phyloP scores from a whole-genome alignment of 2,797 vertebrate species.

The Chromobotia macracanthus region DNA sequence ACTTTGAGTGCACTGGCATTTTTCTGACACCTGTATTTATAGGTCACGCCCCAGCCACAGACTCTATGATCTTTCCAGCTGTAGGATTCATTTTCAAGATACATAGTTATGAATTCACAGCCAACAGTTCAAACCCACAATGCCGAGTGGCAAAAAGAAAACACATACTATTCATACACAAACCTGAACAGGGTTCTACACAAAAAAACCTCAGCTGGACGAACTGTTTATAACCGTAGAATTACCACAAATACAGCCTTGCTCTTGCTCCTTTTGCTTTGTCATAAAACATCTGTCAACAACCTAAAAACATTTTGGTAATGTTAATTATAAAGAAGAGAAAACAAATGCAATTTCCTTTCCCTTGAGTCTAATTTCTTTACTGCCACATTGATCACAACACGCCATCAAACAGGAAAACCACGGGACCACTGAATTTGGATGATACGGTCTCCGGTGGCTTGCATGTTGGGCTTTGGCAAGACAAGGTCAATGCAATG shows the following conservation, averaged over 20 bases:
- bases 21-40: constrained; percentile 52
- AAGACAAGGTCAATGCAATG: constrained; percentile 26
- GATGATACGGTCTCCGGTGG: constrained; percentile 41
- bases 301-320: not conserved
- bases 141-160: constrained; percentile 15
- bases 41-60: constrained; percentile 40
- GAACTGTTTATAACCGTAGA: not conserved
- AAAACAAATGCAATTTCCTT: constrained; percentile 15
- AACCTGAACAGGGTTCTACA: constrained; percentile 14
- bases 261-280: not conserved
- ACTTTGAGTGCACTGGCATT: constrained; percentile 58
- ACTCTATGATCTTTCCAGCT: constrained; percentile 41
- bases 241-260: not conserved
- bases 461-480: constrained; percentile 46
- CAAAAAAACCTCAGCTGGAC: not conserved
- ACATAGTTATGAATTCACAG: not conserved
- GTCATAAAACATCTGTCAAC: not conserved
- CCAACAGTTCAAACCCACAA: constrained; percentile 46
- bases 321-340: not conserved
- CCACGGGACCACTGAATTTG: constrained; percentile 42
- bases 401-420: constrained; percentile 54
- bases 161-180: constrained; percentile 44
- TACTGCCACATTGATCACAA: constrained; percentile 42
- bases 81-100: constrained; percentile 44
- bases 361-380: constrained; percentile 20